Percentiles rank a stretch among this genome's conserved stretches.
These are phyloP conservation scores for Aythya baeri DNA, from an alignment of 2,113 vertebrate genomes.

Conservation along the genomic window DNA sequence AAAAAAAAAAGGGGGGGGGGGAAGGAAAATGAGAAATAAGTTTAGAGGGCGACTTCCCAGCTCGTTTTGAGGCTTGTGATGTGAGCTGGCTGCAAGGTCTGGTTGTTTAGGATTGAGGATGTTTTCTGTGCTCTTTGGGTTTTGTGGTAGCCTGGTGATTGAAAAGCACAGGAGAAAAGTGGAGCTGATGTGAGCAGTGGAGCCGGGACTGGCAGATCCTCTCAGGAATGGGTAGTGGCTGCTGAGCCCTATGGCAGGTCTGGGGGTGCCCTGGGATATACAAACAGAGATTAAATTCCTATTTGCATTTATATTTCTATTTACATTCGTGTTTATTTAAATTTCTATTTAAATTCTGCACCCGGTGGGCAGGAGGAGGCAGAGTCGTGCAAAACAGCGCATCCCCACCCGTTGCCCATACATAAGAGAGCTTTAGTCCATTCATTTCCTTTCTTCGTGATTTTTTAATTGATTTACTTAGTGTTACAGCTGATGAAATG, in stretches of 20 bases:
- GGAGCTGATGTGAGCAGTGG: accelerated
- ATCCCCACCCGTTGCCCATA: accelerated
- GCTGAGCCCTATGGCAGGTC: too few relatives aligned
- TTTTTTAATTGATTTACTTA: too few relatives aligned
- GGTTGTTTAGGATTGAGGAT: background rate
- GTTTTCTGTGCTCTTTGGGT: background rate
- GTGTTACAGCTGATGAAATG: background rate
- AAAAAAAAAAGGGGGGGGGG: too few relatives aligned
- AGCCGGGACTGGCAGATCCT: background rate
- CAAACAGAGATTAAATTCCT: background rate
- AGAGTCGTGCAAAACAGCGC: accelerated
- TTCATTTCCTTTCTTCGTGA: too few relatives aligned
- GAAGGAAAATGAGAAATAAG: conserved; percentile 21
- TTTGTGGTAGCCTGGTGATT: background rate
- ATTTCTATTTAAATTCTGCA: background rate
- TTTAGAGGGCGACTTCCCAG: background rate
- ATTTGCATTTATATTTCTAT: background rate
- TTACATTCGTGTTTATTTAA: background rate
- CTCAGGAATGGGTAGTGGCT: background rate
- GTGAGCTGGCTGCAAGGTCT: background rate
- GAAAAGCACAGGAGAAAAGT: background rate
- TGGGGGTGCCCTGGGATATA: background rate
- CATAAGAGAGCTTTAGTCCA: accelerated
- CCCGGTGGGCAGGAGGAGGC: accelerated
- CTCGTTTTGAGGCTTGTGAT: background rate